phyloP scores from a whole-genome alignment of 2,888 invertebrate species.

The Drosophila demipolita region DNA sequence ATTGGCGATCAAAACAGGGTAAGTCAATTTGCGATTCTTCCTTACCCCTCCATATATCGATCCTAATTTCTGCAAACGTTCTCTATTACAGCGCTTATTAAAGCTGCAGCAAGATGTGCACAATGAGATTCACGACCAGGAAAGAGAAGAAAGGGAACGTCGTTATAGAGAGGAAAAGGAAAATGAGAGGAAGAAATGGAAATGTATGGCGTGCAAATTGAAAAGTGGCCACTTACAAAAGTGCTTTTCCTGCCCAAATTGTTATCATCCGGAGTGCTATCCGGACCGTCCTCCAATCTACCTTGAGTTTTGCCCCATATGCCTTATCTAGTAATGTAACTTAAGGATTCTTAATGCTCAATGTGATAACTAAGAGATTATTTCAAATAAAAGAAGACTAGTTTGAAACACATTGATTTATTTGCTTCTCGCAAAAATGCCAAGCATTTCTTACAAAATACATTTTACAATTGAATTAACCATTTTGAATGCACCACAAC shows the following conservation, averaged over 20 bases:
- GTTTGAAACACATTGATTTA: background rate
- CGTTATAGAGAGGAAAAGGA: too few relatives aligned
- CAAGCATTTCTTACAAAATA: constrained; percentile 6
- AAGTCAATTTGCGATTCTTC: background rate
- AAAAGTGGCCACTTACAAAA: too few relatives aligned
- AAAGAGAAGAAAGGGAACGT: too few relatives aligned
- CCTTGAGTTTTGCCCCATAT: too few relatives aligned
- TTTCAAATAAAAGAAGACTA: background rate
- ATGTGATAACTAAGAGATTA: background rate
- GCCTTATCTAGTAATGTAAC: too few relatives aligned
- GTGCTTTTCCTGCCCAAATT: too few relatives aligned
- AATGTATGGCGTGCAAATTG: too few relatives aligned
- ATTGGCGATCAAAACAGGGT: background rate
- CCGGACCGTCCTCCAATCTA: too few relatives aligned
- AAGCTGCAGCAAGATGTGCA: background rate
- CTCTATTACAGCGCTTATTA: background rate
- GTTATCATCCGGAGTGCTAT: too few relatives aligned
- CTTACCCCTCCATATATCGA: too few relatives aligned
- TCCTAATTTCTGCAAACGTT: background rate
- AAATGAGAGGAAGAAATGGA: too few relatives aligned
- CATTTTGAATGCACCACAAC: background rate
- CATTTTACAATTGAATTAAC: background rate
- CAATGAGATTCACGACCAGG: too few relatives aligned
- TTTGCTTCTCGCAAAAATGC: background rate
- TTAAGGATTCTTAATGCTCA: background rate